Base-by-base conservation (phyloP, 1,140 invertebrate species). In the Caligus rogercresseyi region DNA sequence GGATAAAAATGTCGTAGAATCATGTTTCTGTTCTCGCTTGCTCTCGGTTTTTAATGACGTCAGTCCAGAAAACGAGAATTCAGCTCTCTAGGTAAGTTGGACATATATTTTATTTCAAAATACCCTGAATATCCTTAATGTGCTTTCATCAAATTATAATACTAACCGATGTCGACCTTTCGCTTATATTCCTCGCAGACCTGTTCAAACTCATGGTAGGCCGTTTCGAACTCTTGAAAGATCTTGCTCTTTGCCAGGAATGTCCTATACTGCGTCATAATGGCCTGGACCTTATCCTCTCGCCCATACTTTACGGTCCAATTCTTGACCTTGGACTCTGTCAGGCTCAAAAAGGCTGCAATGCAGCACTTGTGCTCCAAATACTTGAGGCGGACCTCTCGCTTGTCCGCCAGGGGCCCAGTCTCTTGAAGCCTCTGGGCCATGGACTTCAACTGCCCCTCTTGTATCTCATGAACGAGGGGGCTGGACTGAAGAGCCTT, bases 141-240 rank as follows among this genome's bases (percentile, higher is more conserved):
- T 14, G 16, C n/a, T 51, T 51, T 55, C 14, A 61, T 54, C 65
- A 25, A 52, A 63, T 23, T 51, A 26, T 57, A 64, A 16, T 1
- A 43, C 31, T 43, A 43, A 43, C 31, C 81, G 56, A 88, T 79
- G 73, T 84, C 81, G 66, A 85, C 85, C 52, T 89, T 85, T 67
- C 81, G 80, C 75, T 90, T 92, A 70, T 90, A 94, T 69, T 88
- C 86, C 52, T 92, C 87, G 25, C 87, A 83, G 52, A 90, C 85
- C 70, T 88, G 84, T 73, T 91, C 87, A 80, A 92, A 89, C 69
- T 93, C 87, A 65, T 85, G 75, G 69, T 84, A 91, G 18, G 88
- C 87, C 76, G 87, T 88, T 69, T 92, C 87, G 74, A 93, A 93
- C 74, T 90, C 88, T 72, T 92, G 86, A 75, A 93, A 91, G 68